A percentile compares a stretch with the other conserved stretches of the same genome.
Evolutionary conservation across 30 jellyfish, hydroid and myxozoan species (phyloP).

Genomic region (Cassiopea xamachana): DNA sequence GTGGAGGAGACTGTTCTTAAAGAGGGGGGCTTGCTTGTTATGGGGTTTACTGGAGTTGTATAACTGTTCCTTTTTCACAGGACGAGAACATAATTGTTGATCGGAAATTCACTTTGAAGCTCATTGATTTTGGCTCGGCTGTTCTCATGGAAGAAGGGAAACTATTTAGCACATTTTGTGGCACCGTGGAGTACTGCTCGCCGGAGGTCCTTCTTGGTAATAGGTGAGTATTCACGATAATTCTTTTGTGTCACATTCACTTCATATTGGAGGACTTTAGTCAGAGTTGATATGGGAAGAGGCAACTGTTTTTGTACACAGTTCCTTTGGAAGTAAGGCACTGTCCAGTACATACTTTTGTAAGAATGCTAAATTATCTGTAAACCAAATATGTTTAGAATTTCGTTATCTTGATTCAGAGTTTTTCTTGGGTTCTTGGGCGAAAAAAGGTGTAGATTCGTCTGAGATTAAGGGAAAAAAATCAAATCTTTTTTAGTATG

Average conservation of each 20-base stretch:
- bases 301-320: too few species aligned
- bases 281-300: not conserved
- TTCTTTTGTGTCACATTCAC: not conserved
- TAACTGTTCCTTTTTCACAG: slow-evolving; percentile 33
- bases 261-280: not conserved
- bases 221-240: slow-evolving; percentile 41
- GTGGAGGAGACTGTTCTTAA: not conserved
- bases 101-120: slow-evolving; percentile 76
- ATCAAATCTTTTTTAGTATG: too few species aligned
- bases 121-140: slow-evolving; percentile 97
- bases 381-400: too few species aligned
- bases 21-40: not conserved
- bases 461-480: too few species aligned
- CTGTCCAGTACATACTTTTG: too few species aligned
- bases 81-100: slow-evolving; percentile 94
- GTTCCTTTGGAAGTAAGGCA: too few species aligned
- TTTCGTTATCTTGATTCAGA: too few species aligned
- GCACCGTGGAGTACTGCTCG: slow-evolving; percentile 98
- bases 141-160: slow-evolving; percentile 79
- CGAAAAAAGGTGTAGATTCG: too few species aligned
- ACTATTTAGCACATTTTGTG: slow-evolving; percentile 91
- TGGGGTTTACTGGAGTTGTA: not conserved
- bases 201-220: slow-evolving; percentile 98
- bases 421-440: too few species aligned
- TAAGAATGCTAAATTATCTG: too few species aligned